Evolutionary conservation across 2,797 vertebrate species (phyloP).

Genomic region (Notolepis coatsorum): DNA sequence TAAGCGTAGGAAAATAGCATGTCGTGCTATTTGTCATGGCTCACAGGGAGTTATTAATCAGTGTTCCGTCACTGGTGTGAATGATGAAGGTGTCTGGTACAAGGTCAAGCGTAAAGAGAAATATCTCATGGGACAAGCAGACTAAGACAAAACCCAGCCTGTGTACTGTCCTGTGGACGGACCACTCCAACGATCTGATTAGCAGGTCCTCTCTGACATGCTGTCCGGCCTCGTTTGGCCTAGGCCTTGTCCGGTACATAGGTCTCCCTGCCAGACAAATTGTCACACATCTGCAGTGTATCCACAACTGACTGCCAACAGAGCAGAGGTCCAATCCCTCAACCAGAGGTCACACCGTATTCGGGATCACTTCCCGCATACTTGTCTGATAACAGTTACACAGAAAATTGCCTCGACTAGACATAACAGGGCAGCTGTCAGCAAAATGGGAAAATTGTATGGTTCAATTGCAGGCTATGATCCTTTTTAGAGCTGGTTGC

Average conservation of each 20-base stretch:
- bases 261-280: constrained; percentile 36
- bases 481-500: constrained; percentile 54
- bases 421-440: constrained; percentile 63
- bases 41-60: too few species aligned
- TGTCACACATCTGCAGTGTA: constrained; percentile 78
- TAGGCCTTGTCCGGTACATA: constrained; percentile 38
- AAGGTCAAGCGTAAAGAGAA: too few species aligned
- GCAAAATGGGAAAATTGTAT: constrained; percentile 48
- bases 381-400: constrained; percentile 55
- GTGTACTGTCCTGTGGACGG: neutral
- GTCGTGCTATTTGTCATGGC: too few species aligned
- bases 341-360: constrained; percentile 43
- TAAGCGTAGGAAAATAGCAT: too few species aligned
- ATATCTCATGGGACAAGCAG: too few species aligned
- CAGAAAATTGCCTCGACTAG: constrained; percentile 52
- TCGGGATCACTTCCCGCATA: constrained; percentile 62
- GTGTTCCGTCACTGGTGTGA: too few species aligned
- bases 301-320: constrained; percentile 59
- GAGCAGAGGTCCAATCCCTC: constrained; percentile 51
- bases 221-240: constrained; percentile 26
- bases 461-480: constrained; percentile 67
- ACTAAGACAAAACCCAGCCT: neutral
- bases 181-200: constrained; percentile 8
- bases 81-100: too few species aligned
- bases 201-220: constrained; percentile 20